Evolutionary conservation across 2,888 invertebrate genomes (phyloP).

Genomic region (Drosophila pseudotalamancana): DNA sequence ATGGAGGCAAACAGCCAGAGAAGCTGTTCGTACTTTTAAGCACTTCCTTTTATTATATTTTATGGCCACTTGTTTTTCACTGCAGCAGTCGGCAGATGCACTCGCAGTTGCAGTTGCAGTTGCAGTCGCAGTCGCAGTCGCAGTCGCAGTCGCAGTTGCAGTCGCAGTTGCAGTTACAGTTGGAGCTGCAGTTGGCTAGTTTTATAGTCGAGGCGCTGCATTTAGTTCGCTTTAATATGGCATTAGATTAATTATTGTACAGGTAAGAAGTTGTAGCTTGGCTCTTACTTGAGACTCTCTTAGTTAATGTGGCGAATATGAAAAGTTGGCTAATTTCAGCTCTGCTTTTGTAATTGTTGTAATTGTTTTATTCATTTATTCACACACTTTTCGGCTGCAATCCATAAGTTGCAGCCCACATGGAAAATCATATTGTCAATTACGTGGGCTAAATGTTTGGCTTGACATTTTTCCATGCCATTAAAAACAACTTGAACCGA

Average conservation of each 20-base stretch:
- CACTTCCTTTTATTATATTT: slow-evolving; percentile 79
- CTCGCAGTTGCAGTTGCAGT: slow-evolving; percentile 27
- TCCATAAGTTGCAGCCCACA: background rate
- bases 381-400: slow-evolving; percentile 1
- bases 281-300: background rate
- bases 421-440: slow-evolving; percentile 19
- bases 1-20: slow-evolving; percentile 24
- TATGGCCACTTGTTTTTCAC: slow-evolving; percentile 75
- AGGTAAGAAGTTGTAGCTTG: slow-evolving; percentile 6
- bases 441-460: slow-evolving; percentile 31
- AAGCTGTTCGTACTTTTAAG: slow-evolving; percentile 68
- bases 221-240: slow-evolving; percentile 55
- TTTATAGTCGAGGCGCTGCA: slow-evolving; percentile 56
- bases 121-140: too few relatives aligned
- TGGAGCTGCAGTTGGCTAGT: slow-evolving; percentile 29
- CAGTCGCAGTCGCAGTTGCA: slow-evolving; percentile 7
- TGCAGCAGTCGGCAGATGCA: slow-evolving; percentile 8
- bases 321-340: background rate
- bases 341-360: background rate
- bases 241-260: slow-evolving; percentile 45
- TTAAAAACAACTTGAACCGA: slow-evolving; percentile 56
- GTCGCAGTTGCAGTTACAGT: slow-evolving; percentile 17
- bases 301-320: slow-evolving; percentile 2
- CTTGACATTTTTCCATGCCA: slow-evolving; percentile 74
- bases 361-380: background rate